These are phyloP conservation scores for Calcarius lapponicus DNA, from an alignment of 2,797 vertebrate species.

Conservation along the genomic window DNA sequence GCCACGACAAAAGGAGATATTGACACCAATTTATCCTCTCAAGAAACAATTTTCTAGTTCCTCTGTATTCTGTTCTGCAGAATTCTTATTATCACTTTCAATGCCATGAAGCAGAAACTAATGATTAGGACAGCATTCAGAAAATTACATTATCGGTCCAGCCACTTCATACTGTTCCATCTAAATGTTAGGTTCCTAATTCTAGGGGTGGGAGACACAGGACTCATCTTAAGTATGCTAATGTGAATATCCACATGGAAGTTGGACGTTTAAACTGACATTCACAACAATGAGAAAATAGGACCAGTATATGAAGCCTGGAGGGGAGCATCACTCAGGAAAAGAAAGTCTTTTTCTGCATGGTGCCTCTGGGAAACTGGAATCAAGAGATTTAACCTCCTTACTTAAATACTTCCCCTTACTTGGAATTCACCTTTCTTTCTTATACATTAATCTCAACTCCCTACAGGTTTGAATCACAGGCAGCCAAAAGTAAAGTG, in stretches of 20 bases:
- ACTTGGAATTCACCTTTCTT: neutral
- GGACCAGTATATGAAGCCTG: neutral
- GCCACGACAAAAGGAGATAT: neutral
- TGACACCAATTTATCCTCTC: neutral
- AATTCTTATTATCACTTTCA: neutral
- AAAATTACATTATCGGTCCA: neutral
- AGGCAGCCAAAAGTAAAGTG: neutral
- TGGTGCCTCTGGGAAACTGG: neutral
- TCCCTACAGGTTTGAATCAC: neutral
- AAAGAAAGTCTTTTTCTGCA: neutral
- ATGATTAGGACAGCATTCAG: neutral
- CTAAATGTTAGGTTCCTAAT: neutral
- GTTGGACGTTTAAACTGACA: neutral
- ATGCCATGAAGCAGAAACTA: neutral
- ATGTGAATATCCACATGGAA: neutral
- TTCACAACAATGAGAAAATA: neutral
- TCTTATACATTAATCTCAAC: neutral
- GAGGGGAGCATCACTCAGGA: neutral
- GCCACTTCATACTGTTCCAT: neutral
- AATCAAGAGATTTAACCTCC: neutral
- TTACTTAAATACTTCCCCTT: neutral
- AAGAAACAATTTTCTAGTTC: slow-evolving; percentile 1
- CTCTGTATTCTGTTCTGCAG: neutral
- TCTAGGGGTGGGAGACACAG: neutral
- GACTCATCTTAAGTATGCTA: neutral